Base-by-base conservation (phyloP, 2,797 vertebrate species). In the Gouania willdenowi region DNA sequence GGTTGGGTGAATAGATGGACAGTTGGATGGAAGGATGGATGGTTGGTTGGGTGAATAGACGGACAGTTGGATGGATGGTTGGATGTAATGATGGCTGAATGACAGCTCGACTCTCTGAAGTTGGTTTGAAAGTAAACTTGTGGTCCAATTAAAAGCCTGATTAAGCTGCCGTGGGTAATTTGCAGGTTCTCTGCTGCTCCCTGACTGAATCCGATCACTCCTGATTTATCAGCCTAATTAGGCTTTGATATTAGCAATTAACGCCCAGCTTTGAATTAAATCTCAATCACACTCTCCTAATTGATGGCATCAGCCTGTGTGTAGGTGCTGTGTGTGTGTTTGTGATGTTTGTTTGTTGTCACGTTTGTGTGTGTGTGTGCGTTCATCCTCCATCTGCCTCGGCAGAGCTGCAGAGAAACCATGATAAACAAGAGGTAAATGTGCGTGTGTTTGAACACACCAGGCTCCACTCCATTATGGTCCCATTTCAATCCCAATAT, bases 111-210 rank as follows among this genome's bases (percentile, higher is more conserved):
- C n/a, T n/a, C n/a, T n/a, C n/a, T n/a, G n/a, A n/a, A n/a, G n/a
- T n/a, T n/a, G n/a, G n/a, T n/a, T n/a, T n/a, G n/a, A 53, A 76
- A 67, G 64, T 57, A 85, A 83, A 85, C 74, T 83, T 81, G 78
- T 72, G 43, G 62, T 45, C 74, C 82, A 83, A 88, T 86, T 85
- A 85, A 67, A 44, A 76, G 68, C 65, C 76, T 80, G 84, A 87
- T 93, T 86, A 75, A 92, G 91, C 93, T 96, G 93, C 95, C 87
- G 82, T 54, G 57, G 84, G 84, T 86, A 87, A 88, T 90, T 87
- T 86, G 74, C 77, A 76, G 78, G 59, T 82, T 87, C 80, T 84
- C 57, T 43, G 81, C 79, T 77, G 81, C 89, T 88, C 77, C 53
- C 59, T 89, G 88, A 89, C 88, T 88, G 82, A 88, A 86, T 90